Base-by-base conservation (phyloP, 2,797 vertebrate species). In the Halcyon chelicuti region DNA sequence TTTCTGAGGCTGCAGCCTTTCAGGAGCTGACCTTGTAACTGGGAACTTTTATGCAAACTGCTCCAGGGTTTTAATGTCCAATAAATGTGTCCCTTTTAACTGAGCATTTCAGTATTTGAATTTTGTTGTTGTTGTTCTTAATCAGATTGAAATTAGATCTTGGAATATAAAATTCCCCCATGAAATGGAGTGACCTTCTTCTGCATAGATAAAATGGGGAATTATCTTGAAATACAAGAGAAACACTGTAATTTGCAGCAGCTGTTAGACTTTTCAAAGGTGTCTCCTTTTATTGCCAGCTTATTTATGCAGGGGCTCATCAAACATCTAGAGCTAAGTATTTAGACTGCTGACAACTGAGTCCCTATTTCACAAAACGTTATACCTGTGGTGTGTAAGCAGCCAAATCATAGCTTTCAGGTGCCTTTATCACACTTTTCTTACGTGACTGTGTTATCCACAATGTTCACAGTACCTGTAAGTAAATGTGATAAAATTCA, bases 131-230 rank as follows among this genome's bases (percentile, higher is more conserved):
- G n/a, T 76, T 75, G 28, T 61, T 88, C 42, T 73, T 92, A 82
- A 82, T 85, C 88, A 91, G 54, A 74, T 33, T 86, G 68, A 94
- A 96, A 94, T 71, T 89, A 85, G 57, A 74, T 79, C 93, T 92
- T 74, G 21, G 67, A 80, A 55, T 89, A 88, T 76, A 90, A 77
- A 63, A 82, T 89, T 92, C 46, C 35, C 17, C 9, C 9, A 21
- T 42, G 72, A 83, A 91, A 80, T 40, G 23, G 33, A 93, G 21
- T 83, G 54, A 94, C 87, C 78, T 94, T 62, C 58, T 71, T 91
- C 72, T 92, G 37, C 29, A 40, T 28, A 75, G 67, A 37, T 55
- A 75, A 88, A 23, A 75, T 72, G 46, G 7, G 20, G 31, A 93
- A 86, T 93, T 80, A 62, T 93, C 72, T 85, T 84, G 35, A 75